Evolutionary conservation across 2,888 invertebrate genomes (phyloP), one percentile per base, ranked within the genome.

Genomic region (Cheilosia urbana): DNA sequence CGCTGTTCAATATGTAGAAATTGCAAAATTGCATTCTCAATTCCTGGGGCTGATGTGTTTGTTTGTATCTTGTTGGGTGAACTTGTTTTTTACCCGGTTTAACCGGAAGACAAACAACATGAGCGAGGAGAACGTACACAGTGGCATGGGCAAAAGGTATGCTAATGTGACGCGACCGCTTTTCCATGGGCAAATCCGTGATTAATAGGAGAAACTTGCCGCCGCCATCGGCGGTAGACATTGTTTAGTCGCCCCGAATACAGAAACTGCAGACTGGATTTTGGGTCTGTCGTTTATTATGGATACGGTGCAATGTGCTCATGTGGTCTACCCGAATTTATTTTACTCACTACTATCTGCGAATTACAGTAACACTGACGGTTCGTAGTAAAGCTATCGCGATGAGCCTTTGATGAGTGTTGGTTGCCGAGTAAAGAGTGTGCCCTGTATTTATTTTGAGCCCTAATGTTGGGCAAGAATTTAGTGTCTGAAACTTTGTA

Each of bases 71-170:
- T 79, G 34, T 66, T 58, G 57, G 37, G 60, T 27, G 53, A 73
- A 73, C 68, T 72, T 60, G 66, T 65, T 77, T 62, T 55, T 21
- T 51, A 15, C 69, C 81, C 77, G 51, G 76, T 82, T 71, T 47
- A 77, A 66, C 81, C 63, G 60, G 76, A 82, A 76, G 71, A 65
- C 47, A 47, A 34, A 9, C 21, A 57, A 21, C 53, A 68, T 60
- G 24, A 7, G 11, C 30, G 30, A 30, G 40, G 34, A 66, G 53
- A 63, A 66, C 11, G 66, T 47, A 13, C 51, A 51, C 27, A 21
- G 17, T 65, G 24, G 53, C 71, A 53, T 51, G 51, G 60, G 37
- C 30, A 75, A 60, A 75, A 60, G 49, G 42, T 75, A 81, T 75
- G 80, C 69, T 69, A 71, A 81, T 49, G n/a, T 75, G 47, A 57